Conservation (phyloP, 2,888 invertebrate species). For the Dione vanillae region DNA sequence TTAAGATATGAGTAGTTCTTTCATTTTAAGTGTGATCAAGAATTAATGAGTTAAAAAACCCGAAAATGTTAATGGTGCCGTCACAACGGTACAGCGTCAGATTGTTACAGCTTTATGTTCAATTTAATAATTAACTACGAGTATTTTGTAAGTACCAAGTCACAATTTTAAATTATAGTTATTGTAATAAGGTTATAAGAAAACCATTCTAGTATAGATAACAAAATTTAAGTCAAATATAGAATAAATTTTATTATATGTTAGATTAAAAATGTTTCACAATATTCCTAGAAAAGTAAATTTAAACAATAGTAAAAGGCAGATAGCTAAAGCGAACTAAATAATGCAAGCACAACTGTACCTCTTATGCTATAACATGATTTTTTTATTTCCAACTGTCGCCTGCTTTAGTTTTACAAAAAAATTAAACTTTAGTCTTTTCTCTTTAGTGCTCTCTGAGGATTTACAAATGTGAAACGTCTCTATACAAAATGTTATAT, state of each 20-base stretch:
- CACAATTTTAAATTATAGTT: too few relatives aligned
- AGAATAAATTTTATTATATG: neutral
- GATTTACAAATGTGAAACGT: conserved; percentile 20
- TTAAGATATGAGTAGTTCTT: too few relatives aligned
- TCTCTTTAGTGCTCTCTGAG: conserved; percentile 18
- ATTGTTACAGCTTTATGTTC: too few relatives aligned
- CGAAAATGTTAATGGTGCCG: too few relatives aligned
- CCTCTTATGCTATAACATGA: conserved; percentile 25
- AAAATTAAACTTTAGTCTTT: conserved; percentile 19
- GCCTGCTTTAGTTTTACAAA: conserved; percentile 23
- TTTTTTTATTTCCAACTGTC: conserved; percentile 32
- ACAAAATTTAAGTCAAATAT: neutral
- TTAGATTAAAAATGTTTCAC: neutral
- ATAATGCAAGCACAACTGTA: conserved; percentile 19
- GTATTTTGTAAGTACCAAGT: too few relatives aligned
- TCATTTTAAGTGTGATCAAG: too few relatives aligned
- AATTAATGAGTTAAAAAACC: too few relatives aligned
- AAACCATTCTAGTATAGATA: too few relatives aligned
- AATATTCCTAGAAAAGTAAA: conserved; percentile 5
- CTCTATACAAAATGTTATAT: conserved; percentile 8
- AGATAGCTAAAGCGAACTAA: conserved; percentile 6
- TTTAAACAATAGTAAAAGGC: conserved; percentile 14
- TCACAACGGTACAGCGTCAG: too few relatives aligned
- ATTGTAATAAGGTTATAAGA: too few relatives aligned
- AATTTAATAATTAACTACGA: too few relatives aligned